Percentiles rank a stretch among this genome's conserved stretches.
These are phyloP conservation scores for Eristalinus aeneus DNA, from an alignment of 2,888 invertebrate species.

Conservation along the genomic window DNA sequence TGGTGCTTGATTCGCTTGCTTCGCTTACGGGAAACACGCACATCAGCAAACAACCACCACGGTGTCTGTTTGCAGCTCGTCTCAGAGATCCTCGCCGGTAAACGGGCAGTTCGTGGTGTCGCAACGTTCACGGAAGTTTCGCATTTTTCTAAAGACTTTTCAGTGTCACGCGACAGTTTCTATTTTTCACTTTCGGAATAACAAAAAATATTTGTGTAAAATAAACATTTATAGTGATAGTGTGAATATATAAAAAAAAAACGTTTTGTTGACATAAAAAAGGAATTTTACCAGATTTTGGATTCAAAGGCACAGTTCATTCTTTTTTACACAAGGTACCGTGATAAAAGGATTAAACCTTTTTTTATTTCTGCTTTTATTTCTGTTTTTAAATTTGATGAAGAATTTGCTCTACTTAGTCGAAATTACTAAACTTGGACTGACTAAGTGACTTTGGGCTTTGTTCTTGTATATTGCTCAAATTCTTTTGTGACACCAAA, in stretches of 20 bases:
- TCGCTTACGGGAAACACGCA: background rate
- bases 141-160: background rate
- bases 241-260: no score
- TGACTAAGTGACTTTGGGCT: slow-evolving; percentile 34
- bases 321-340: no score
- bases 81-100: background rate
- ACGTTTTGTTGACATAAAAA: no score
- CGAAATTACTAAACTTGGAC: slow-evolving; percentile 46
- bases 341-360: no score
- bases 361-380: background rate
- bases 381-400: background rate
- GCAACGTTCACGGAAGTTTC: background rate
- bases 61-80: no score
- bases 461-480: background rate
- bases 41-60: background rate
- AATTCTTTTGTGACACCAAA: background rate
- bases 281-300: no score
- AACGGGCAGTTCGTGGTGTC: background rate
- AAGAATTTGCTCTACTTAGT: slow-evolving; percentile 31
- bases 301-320: no score
- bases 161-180: background rate
- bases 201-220: no score
- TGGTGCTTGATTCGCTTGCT: background rate
- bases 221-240: no score
- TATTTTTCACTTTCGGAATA: no score